Evolutionary conservation across 2,113 vertebrate genomes (phyloP).

Genomic region (Ginglymostoma cirratum): DNA sequence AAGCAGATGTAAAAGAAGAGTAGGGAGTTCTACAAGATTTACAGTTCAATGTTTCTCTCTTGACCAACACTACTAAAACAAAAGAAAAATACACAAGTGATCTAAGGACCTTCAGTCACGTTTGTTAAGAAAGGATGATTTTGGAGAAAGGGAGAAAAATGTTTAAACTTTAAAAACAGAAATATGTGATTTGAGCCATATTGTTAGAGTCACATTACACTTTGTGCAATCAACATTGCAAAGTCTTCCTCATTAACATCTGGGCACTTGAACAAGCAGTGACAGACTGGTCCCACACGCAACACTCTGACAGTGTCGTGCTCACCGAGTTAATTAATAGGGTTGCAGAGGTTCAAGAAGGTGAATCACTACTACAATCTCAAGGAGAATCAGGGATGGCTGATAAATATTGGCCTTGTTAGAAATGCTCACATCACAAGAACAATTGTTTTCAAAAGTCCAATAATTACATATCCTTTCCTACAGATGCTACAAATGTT

Average conservation of each 20-base stretch:
- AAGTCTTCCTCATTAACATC: neutral
- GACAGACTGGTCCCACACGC: too few relatives aligned
- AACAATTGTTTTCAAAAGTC: too few relatives aligned
- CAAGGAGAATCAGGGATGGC: too few relatives aligned
- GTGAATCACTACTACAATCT: too few relatives aligned
- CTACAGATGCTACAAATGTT: neutral
- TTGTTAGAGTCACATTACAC: neutral
- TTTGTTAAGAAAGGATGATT: neutral
- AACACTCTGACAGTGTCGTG: too few relatives aligned
- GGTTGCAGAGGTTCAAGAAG: too few relatives aligned
- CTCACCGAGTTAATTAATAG: too few relatives aligned
- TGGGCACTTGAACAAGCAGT: neutral
- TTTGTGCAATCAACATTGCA: neutral
- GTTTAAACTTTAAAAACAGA: neutral
- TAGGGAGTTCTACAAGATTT: neutral
- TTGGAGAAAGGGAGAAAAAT: neutral
- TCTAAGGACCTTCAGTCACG: neutral
- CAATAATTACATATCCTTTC: neutral
- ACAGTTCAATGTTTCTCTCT: neutral
- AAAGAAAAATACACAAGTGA: neutral
- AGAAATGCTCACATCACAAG: too few relatives aligned
- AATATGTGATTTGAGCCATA: neutral
- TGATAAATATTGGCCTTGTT: too few relatives aligned
- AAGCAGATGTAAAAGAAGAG: neutral
- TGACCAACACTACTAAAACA: neutral